Percentiles rank a stretch among this genome's conserved stretches.
Conservation (phyloP, 2,113 vertebrate species). For the Erinaceus europaeus region DNA sequence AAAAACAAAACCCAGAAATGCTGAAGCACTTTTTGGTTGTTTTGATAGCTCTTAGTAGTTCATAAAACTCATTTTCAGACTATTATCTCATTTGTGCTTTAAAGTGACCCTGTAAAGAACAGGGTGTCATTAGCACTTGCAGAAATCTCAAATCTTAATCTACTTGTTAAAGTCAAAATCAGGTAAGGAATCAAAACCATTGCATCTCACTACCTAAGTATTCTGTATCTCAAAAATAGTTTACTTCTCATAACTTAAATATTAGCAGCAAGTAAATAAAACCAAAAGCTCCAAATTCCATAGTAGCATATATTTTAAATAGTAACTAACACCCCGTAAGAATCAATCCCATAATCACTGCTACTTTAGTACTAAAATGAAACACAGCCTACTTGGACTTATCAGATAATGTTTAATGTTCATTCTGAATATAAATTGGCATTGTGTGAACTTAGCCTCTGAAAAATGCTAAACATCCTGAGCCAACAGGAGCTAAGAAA, state of each 20-base stretch:
- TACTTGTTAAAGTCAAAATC: not conserved
- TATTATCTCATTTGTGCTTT: not conserved
- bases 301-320: not conserved
- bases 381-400: not conserved
- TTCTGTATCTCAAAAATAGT: conserved; percentile 8
- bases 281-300: not conserved
- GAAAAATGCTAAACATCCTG: no score
- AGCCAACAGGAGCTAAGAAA: not conserved
- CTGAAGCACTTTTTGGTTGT: not conserved
- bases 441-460: not conserved
- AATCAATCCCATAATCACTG: not conserved
- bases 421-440: not conserved
- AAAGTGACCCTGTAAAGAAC: not conserved
- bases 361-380: not conserved
- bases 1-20: no score
- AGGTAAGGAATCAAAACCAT: not conserved
- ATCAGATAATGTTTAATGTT: not conserved
- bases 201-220: not conserved
- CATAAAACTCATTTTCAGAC: not conserved
- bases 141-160: not conserved
- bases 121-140: not conserved
- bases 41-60: not conserved
- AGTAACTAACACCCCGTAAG: not conserved
- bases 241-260: not conserved
- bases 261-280: not conserved